These are phyloP conservation scores for Sakesphorus luctuosus DNA, from an alignment of 2,113 vertebrate species.

Conservation along the genomic window DNA sequence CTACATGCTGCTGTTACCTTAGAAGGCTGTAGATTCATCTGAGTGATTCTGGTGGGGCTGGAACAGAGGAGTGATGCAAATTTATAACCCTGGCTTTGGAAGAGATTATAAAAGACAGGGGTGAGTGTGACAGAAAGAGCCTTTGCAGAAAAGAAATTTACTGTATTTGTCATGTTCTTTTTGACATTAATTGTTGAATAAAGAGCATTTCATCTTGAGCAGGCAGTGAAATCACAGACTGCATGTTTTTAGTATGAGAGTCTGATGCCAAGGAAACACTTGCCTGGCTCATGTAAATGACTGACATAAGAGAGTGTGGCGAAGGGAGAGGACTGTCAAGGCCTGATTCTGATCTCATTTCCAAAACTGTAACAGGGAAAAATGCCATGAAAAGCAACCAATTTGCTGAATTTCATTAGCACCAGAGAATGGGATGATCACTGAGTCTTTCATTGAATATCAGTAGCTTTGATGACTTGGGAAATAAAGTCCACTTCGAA, in stretches of 20 bases:
- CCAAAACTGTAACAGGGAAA: not conserved
- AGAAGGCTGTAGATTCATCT: constrained; percentile 58
- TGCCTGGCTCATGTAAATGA: not conserved
- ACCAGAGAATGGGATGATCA: not conserved
- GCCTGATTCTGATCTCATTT: not conserved
- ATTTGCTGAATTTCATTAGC: not conserved
- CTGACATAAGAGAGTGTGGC: not conserved
- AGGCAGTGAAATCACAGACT: constrained; percentile 13
- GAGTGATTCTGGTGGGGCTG: not conserved
- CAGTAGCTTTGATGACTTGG: not conserved
- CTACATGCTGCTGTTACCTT: constrained; percentile 62
- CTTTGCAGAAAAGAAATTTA: not conserved
- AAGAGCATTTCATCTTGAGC: not conserved
- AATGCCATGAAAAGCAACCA: not conserved
- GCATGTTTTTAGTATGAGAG: not conserved
- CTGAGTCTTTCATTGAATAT: not conserved
- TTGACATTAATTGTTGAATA: not conserved
- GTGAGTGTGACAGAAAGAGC: not conserved
- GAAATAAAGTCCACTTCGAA: not conserved
- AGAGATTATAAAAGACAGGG: not conserved
- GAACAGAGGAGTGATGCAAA: constrained; percentile 29
- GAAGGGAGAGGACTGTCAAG: not conserved
- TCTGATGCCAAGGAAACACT: not conserved
- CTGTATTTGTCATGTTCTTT: not conserved
- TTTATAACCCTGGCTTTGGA: not conserved